These are phyloP conservation scores for Heliangelus exortis DNA, from an alignment of 2,797 vertebrate genomes.

Conservation along the genomic window DNA sequence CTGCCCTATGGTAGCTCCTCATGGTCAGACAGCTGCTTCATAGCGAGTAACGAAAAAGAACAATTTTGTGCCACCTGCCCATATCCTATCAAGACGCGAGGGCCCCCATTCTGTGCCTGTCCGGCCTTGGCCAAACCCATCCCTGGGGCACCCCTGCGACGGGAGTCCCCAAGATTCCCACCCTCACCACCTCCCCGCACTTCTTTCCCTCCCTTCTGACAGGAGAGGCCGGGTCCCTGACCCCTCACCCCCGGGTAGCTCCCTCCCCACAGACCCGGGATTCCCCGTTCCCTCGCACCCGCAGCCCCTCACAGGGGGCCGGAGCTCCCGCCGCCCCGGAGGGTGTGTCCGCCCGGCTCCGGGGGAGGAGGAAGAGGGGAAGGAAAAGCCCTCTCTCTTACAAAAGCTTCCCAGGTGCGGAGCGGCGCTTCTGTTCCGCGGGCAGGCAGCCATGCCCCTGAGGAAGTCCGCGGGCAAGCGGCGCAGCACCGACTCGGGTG, in stretches of 20 bases:
- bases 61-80: too few relatives aligned
- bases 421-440: accelerated
- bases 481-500: conserved; percentile 51
- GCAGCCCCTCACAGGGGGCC: too few relatives aligned
- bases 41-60: accelerated
- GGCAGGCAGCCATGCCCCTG: background rate
- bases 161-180: accelerated
- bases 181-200: accelerated
- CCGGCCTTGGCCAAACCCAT: background rate
- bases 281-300: too few relatives aligned
- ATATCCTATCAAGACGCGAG: too few relatives aligned
- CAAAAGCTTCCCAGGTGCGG: background rate
- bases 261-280: background rate
- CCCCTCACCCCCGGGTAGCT: background rate
- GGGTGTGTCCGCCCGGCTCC: background rate
- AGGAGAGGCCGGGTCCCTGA: background rate
- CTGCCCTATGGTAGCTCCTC: background rate
- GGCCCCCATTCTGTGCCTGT: too few relatives aligned
- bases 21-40: background rate
- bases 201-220: too few relatives aligned
- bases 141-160: background rate
- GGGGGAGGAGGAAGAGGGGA: too few relatives aligned
- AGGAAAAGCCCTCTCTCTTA: background rate
- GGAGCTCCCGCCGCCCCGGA: background rate
- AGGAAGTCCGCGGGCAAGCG: background rate